phyloP scores from a whole-genome alignment of 2,888 invertebrate genomes.

The Frankliniella fusca region DNA sequence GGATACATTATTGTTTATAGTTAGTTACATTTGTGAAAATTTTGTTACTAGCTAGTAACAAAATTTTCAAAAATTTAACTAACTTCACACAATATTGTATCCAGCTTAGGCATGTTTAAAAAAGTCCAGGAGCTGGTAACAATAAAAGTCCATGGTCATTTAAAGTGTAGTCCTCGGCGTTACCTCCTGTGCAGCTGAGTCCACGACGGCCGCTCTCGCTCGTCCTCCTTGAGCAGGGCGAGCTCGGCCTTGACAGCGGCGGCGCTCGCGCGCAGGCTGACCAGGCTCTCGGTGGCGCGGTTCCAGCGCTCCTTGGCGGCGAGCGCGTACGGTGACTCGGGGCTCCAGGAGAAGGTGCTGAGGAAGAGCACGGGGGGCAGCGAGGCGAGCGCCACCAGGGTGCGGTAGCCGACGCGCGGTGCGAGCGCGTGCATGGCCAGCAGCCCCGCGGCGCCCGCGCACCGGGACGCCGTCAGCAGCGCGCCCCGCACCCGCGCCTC shows the following conservation, averaged over 20 bases:
- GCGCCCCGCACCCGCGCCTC: not conserved
- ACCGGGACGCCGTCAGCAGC: not conserved
- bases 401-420: slow-evolving; percentile 5
- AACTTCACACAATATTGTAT: no score
- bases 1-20: no score
- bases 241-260: slow-evolving; percentile 11
- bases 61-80: no score
- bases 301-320: slow-evolving; percentile 15
- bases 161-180: not conserved
- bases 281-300: not conserved
- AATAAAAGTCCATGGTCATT: no score
- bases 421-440: not conserved
- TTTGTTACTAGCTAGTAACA: no score
- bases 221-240: slow-evolving; percentile 5
- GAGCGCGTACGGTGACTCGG: not conserved
- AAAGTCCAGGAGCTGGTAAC: no score
- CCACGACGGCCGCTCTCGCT: not conserved
- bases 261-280: slow-evolving; percentile 8
- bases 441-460: not conserved
- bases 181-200: not conserved
- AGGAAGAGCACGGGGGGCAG: slow-evolving; percentile 19
- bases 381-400: slow-evolving; percentile 1
- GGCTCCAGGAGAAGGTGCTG: slow-evolving; percentile 9
- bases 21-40: no score
- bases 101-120: no score